These are phyloP conservation scores for Diplodus sargus DNA, from an alignment of 2,797 vertebrate genomes.

Conservation along the genomic window DNA sequence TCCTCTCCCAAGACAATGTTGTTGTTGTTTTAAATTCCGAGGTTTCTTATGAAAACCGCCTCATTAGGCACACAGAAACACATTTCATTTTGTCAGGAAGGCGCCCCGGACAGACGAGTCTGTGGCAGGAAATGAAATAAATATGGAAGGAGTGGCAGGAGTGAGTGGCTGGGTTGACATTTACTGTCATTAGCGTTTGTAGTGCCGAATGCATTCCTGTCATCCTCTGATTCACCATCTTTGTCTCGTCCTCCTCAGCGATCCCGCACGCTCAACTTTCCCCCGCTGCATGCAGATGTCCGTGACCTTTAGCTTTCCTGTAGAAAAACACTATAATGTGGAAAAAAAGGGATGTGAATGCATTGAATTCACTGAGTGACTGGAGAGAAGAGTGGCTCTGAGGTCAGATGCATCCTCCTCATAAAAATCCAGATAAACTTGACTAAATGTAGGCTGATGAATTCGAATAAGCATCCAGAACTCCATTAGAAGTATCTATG, in stretches of 20 bases:
- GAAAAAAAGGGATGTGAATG: conserved; percentile 18
- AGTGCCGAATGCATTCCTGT: conserved; percentile 70
- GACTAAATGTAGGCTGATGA: neutral
- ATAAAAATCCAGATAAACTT: neutral
- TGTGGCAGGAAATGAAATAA: conserved; percentile 72
- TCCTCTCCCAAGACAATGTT: conserved; percentile 35
- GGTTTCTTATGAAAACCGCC: conserved; percentile 46
- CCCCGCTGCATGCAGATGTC: conserved; percentile 57
- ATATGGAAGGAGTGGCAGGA: conserved; percentile 69
- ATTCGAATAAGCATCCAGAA: neutral
- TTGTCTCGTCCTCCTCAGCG: conserved; percentile 19
- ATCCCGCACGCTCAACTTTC: conserved; percentile 37
- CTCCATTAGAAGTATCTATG: neutral
- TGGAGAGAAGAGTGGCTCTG: neutral
- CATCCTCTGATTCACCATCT: conserved; percentile 51
- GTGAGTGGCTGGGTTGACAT: conserved; percentile 74
- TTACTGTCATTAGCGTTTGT: conserved; percentile 78
- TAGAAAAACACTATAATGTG: conserved; percentile 34
- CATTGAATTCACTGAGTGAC: neutral
- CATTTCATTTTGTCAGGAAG: conserved; percentile 70
- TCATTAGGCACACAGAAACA: conserved; percentile 66
- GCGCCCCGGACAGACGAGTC: conserved; percentile 60
- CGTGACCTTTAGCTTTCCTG: conserved; percentile 65
- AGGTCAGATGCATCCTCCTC: conserved; percentile 11
- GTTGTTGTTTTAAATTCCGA: neutral